phyloP scores from a whole-genome alignment of 2,888 invertebrate species.

The Eutolmus rufibarbis region DNA sequence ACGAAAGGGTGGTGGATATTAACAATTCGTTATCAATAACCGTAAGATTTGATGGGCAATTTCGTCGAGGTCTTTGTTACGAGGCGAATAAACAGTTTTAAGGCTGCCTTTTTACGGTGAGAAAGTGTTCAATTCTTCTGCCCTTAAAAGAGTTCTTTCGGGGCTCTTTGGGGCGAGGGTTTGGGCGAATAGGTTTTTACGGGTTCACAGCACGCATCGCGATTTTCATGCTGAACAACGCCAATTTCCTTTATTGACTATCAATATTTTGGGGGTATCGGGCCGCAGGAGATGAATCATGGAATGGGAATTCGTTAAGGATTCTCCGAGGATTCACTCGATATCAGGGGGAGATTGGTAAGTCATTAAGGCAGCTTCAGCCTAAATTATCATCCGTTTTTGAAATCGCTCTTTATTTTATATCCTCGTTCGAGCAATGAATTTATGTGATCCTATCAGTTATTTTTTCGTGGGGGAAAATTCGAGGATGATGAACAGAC shows the following conservation, averaged over 20 bases:
- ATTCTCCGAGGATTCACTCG: neutral
- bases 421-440: neutral
- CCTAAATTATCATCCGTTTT: neutral
- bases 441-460: neutral
- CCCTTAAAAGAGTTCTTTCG: neutral
- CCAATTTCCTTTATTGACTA: slow-evolving; percentile 16
- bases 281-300: neutral
- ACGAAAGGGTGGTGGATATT: slow-evolving; percentile 28
- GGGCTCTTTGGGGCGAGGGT: neutral
- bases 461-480: neutral
- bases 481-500: neutral
- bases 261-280: neutral
- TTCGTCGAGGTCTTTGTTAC: slow-evolving; percentile 30
- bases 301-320: neutral
- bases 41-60: slow-evolving; percentile 38
- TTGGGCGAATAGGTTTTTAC: neutral
- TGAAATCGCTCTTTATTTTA: neutral
- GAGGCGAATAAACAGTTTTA: slow-evolving; percentile 28
- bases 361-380: neutral
- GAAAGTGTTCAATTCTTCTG: neutral
- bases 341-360: neutral
- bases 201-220: slow-evolving; percentile 20
- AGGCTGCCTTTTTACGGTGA: neutral
- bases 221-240: slow-evolving; percentile 17
- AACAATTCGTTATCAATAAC: slow-evolving; percentile 40